Evolutionary conservation across 2,113 vertebrate genomes (phyloP).

Genomic region (Leucoraja erinaceus): DNA sequence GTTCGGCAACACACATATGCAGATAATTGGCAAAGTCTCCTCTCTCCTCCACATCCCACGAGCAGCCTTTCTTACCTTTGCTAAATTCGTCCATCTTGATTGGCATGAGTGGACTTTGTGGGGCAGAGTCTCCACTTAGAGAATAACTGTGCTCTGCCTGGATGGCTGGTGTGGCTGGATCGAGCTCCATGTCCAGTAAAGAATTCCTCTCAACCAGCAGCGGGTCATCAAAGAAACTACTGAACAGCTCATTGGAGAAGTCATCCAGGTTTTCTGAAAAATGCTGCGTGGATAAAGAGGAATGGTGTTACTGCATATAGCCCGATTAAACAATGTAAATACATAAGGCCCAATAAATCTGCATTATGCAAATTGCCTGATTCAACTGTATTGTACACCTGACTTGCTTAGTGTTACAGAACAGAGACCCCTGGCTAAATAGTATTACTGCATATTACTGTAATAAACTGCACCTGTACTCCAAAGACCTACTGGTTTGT

Average conservation of each 20-base stretch:
- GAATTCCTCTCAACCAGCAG: conserved; percentile 81
- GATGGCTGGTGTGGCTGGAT: conserved; percentile 81
- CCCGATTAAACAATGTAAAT: background rate
- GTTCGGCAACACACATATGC: background rate
- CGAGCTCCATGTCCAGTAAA: conserved; percentile 85
- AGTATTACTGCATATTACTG: too few relatives aligned
- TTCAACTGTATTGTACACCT: too few relatives aligned
- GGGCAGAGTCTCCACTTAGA: conserved; percentile 90
- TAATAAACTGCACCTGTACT: too few relatives aligned
- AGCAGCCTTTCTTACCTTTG: conserved; percentile 59
- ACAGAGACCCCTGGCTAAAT: too few relatives aligned
- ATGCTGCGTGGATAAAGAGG: conserved; percentile 57
- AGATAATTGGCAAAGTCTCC: background rate
- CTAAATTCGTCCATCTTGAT: conserved; percentile 86
- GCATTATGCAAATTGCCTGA: too few relatives aligned
- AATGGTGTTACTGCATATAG: background rate
- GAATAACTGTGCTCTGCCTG: conserved; percentile 98
- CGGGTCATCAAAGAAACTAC: conserved; percentile 95
- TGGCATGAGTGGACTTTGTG: conserved; percentile 87
- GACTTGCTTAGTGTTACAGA: too few relatives aligned
- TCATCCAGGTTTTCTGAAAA: conserved; percentile 96
- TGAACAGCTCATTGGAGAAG: conserved; percentile 95
- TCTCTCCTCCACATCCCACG: background rate
- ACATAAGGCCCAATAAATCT: too few relatives aligned
- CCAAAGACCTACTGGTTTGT: too few relatives aligned